phyloP scores from a whole-genome alignment of 2,113 vertebrate species.

The Tragulus kanchil region DNA sequence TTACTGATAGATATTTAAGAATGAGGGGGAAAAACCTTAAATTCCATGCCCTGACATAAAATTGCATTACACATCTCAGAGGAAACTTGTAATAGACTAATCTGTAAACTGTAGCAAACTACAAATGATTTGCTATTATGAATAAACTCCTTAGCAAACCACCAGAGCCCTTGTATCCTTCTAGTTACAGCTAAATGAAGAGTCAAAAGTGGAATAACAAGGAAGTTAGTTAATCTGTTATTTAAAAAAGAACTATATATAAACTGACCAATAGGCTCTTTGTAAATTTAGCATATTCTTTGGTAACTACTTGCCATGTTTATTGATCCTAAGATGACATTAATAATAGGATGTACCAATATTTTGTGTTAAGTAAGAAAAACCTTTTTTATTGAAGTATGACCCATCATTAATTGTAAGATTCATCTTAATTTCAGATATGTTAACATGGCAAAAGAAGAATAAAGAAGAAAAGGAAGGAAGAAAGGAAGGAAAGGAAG shows the following conservation, averaged over 20 bases:
- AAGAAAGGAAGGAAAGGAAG: neutral
- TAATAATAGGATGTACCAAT: neutral
- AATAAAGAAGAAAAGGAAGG: neutral
- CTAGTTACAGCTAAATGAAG: neutral
- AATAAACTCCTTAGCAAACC: conserved; percentile 32
- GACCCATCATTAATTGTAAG: neutral
- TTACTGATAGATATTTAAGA: conserved; percentile 44
- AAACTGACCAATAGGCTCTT: neutral
- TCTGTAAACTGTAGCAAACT: conserved; percentile 66
- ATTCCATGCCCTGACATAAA: conserved; percentile 64
- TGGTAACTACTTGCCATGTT: neutral
- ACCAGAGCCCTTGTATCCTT: neutral
- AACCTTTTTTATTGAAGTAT: neutral
- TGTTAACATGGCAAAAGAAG: neutral
- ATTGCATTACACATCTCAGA: conserved; percentile 18
- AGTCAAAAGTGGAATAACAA: neutral
- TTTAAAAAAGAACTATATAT: neutral
- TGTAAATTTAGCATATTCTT: neutral
- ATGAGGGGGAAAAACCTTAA: too few relatives aligned
- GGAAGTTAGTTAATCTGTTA: neutral
- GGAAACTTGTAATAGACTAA: conserved; percentile 67
- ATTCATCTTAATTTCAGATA: neutral
- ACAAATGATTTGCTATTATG: conserved; percentile 50
- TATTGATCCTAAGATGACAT: neutral
- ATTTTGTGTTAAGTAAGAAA: neutral